phyloP scores from a whole-genome alignment of 37 sponge, comb jelly and placozoan species.

The Eunapius fragilis region DNA sequence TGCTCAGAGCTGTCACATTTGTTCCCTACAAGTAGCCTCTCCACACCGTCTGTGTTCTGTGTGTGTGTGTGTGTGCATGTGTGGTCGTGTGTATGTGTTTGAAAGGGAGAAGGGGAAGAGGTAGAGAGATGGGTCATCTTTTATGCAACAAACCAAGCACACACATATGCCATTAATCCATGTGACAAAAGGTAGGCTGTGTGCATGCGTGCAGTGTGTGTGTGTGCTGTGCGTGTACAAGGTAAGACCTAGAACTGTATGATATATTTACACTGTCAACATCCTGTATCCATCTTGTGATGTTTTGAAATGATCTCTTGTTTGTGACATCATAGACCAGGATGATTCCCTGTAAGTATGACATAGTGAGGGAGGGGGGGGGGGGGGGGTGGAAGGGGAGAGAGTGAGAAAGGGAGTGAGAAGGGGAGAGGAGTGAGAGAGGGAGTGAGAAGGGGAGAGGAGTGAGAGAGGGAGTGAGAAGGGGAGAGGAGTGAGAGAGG shows the following conservation, averaged over 20 bases:
- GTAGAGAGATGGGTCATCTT: too few species aligned
- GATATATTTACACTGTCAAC: slow-evolving; percentile 84
- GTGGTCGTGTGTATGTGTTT: too few species aligned
- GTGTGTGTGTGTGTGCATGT: too few species aligned
- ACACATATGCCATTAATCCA: too few species aligned
- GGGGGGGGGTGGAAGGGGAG: not conserved
- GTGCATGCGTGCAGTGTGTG: too few species aligned
- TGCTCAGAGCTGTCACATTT: slow-evolving; percentile 89
- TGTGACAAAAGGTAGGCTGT: too few species aligned
- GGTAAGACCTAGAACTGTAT: too few species aligned
- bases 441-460: not conserved
- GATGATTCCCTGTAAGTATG: slow-evolving; percentile 88
- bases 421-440: not conserved
- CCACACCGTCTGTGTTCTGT: slow-evolving; percentile 94
- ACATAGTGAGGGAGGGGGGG: not conserved
- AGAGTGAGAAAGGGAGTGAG: not conserved
- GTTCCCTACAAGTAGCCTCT: slow-evolving; percentile 90
- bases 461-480: too few species aligned
- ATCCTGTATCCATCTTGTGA: slow-evolving; percentile 92
- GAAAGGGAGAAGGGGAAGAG: too few species aligned
- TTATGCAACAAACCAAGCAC: too few species aligned
- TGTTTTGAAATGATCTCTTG: slow-evolving; percentile 93
- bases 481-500: too few species aligned
- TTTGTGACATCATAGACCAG: slow-evolving; percentile 96
- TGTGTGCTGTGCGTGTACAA: too few species aligned